Evolutionary conservation across 1,140 invertebrate genomes (phyloP).

Genomic region (Hyposmocoma kahamanoa): DNA sequence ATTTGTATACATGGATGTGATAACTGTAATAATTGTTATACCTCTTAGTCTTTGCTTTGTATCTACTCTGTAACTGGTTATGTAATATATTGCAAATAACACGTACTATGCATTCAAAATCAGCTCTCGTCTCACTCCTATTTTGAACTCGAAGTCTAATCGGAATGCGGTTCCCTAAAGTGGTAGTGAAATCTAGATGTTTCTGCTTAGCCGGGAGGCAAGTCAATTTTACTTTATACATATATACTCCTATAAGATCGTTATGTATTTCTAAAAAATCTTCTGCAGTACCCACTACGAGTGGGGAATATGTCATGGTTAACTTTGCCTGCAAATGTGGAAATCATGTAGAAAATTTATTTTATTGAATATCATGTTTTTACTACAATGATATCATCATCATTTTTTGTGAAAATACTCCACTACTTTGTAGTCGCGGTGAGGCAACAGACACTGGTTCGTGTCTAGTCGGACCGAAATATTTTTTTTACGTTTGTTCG

Average conservation of each 20-base stretch:
- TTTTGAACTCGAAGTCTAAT: slow-evolving; percentile 48
- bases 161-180: slow-evolving; percentile 38
- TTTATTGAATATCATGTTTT: too few species aligned
- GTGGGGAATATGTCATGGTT: slow-evolving; percentile 42
- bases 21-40: slow-evolving; percentile 23
- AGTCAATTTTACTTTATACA: slow-evolving; percentile 42
- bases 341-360: too few species aligned
- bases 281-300: slow-evolving; percentile 45
- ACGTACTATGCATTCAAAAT: slow-evolving; percentile 43
- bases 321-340: slow-evolving; percentile 36
- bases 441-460: too few species aligned
- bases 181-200: slow-evolving; percentile 36
- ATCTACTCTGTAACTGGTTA: too few species aligned
- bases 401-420: too few species aligned
- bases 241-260: slow-evolving; percentile 35
- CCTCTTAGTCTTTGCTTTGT: too few species aligned
- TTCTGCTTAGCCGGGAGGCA: slow-evolving; percentile 60
- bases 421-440: too few species aligned
- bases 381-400: too few species aligned
- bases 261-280: slow-evolving; percentile 47
- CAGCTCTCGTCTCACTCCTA: slow-evolving; percentile 34
- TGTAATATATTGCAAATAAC: too few species aligned
- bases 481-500: too few species aligned
- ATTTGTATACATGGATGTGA: slow-evolving; percentile 48
- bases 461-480: too few species aligned